Percentiles rank a stretch among this genome's conserved stretches.
Conservation (phyloP, 2,888 invertebrate species). For the Linyphia triangularis region DNA sequence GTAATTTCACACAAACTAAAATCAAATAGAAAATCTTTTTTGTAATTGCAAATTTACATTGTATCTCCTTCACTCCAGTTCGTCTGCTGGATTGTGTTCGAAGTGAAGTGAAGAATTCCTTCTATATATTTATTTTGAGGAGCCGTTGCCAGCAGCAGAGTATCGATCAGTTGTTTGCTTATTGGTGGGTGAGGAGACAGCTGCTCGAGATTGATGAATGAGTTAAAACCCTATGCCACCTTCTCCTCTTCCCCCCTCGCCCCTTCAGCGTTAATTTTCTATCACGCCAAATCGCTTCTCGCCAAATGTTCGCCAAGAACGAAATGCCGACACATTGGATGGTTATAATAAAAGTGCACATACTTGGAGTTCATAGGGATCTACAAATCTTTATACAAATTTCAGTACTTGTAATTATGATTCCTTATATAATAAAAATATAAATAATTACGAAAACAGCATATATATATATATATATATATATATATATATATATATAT, state of each 20-base stretch:
- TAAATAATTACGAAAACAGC: neutral
- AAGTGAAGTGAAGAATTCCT: conserved; percentile 40
- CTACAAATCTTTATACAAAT: too few species aligned
- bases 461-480: neutral
- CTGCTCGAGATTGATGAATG: conserved; percentile 72
- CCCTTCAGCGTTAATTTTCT: conserved; percentile 45
- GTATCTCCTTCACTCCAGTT: too few species aligned
- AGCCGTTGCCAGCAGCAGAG: conserved; percentile 18
- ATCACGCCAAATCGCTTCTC: conserved; percentile 41
- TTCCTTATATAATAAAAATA: too few species aligned
- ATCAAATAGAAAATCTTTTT: too few species aligned
- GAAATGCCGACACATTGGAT: neutral
- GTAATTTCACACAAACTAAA: too few species aligned
- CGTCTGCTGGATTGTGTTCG: neutral
- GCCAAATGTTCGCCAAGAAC: conserved; percentile 34
- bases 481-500: too few species aligned
- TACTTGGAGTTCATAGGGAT: neutral
- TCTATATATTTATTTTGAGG: conserved; percentile 56
- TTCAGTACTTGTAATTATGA: too few species aligned
- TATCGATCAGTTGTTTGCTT: conserved; percentile 73
- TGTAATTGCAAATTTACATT: too few species aligned
- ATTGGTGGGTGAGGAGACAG: conserved; percentile 71
- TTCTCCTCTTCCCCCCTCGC: conserved; percentile 33
- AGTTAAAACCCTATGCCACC: conserved; percentile 71
- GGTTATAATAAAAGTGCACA: neutral